phyloP scores from a whole-genome alignment of 2,113 vertebrate genomes.

The Paraplagusia blochii region DNA sequence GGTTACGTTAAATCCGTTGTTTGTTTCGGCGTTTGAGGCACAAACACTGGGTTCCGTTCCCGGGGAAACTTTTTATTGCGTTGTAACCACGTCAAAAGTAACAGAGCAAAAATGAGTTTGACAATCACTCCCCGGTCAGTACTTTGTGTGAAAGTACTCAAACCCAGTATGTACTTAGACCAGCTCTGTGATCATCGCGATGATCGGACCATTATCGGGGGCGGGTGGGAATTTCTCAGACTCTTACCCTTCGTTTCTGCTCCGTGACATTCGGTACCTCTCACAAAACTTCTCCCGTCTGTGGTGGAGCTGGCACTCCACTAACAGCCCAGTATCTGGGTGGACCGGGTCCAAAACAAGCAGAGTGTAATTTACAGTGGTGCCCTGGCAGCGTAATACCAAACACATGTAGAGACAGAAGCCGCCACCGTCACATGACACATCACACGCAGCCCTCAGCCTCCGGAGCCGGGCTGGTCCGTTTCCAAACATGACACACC shows the following conservation, averaged over 20 bases:
- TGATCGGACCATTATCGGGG: slow-evolving; percentile 4
- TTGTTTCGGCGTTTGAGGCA: too few species aligned
- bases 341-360: slow-evolving; percentile 52
- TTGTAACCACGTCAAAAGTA: neutral
- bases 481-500: too few species aligned
- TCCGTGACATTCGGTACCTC: slow-evolving; percentile 22
- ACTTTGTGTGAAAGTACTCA: too few species aligned
- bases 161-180: neutral
- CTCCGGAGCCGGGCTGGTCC: too few species aligned
- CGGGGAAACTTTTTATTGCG: neutral
- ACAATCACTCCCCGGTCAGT: too few species aligned
- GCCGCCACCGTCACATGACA: slow-evolving; percentile 31
- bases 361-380: slow-evolving; percentile 47
- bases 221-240: slow-evolving; percentile 23
- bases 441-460: neutral
- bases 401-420: slow-evolving; percentile 42
- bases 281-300: slow-evolving; percentile 39
- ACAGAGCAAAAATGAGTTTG: neutral
- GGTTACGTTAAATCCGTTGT: too few species aligned
- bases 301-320: slow-evolving; percentile 27
- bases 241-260: slow-evolving; percentile 2
- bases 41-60: too few species aligned
- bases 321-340: slow-evolving; percentile 28
- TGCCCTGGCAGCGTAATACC: slow-evolving; percentile 40
- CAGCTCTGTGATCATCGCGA: slow-evolving; percentile 14